These are phyloP conservation scores for Coptotermes formosanus DNA, from an alignment of 1,140 invertebrate species.

Conservation along the genomic window DNA sequence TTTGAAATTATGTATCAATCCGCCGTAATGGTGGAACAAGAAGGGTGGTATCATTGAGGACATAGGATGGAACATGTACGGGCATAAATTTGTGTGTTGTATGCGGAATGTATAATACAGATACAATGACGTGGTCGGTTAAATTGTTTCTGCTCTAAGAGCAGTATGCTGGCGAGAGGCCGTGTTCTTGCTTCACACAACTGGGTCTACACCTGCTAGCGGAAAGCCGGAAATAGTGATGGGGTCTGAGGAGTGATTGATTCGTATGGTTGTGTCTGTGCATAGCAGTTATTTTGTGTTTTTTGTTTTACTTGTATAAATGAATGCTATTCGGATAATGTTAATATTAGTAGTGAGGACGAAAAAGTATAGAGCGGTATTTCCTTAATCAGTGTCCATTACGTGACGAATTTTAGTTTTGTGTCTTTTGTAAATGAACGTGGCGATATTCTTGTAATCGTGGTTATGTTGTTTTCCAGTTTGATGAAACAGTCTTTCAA, in stretches of 20 bases:
- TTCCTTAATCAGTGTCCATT: background rate
- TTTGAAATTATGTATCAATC: background rate
- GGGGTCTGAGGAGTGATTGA: slow-evolving; percentile 24
- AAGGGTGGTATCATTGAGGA: background rate
- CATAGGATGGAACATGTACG: too few species aligned
- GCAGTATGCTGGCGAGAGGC: too few species aligned
- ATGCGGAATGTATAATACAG: too few species aligned
- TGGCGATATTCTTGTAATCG: background rate
- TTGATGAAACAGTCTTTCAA: background rate
- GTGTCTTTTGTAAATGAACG: background rate
- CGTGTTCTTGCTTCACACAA: background rate
- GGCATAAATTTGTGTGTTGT: too few species aligned
- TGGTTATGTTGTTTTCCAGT: background rate
- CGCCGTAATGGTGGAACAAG: background rate
- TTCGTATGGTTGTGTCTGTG: slow-evolving; percentile 24
- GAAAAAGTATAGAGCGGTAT: background rate
- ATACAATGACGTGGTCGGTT: too few species aligned
- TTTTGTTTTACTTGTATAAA: background rate
- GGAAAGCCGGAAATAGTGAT: slow-evolving; percentile 29
- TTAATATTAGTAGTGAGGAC: background rate
- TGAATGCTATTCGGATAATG: background rate
- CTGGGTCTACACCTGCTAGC: slow-evolving; percentile 23
- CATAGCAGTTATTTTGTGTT: slow-evolving; percentile 19
- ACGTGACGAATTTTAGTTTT: background rate
- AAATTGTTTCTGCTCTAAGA: too few species aligned